phyloP scores from a whole-genome alignment of 2,888 invertebrate genomes.

The Eubasilissa splendida region DNA sequence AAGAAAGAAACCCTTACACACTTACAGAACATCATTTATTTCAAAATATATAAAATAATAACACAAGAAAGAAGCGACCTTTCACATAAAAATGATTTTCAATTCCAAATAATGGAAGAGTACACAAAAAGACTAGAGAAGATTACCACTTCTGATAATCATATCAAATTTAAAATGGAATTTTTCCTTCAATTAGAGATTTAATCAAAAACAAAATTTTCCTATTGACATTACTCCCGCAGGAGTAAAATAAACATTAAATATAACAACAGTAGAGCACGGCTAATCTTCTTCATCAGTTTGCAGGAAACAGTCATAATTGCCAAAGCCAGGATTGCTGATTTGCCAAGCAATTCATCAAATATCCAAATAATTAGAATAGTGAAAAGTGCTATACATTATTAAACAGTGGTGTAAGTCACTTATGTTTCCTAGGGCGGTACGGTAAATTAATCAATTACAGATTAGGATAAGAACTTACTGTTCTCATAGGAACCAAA shows the following conservation, averaged over 20 bases:
- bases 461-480: too few species aligned
- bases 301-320: too few species aligned
- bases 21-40: slow-evolving; percentile 46
- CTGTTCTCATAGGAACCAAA: too few species aligned
- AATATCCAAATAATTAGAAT: neutral
- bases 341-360: too few species aligned
- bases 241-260: neutral
- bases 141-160: slow-evolving; percentile 32
- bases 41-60: slow-evolving; percentile 58
- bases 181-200: slow-evolving; percentile 28
- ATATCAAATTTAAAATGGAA: slow-evolving; percentile 41
- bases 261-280: slow-evolving; percentile 10
- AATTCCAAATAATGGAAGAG: slow-evolving; percentile 57
- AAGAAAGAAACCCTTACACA: slow-evolving; percentile 54
- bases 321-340: too few species aligned
- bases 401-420: slow-evolving; percentile 7
- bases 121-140: slow-evolving; percentile 57
- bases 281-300: neutral
- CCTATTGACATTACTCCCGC: neutral
- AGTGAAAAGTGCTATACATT: slow-evolving; percentile 18
- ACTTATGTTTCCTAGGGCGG: neutral
- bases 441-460: too few species aligned
- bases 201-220: slow-evolving; percentile 10
- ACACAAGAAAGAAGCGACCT: slow-evolving; percentile 57
- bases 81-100: slow-evolving; percentile 56